phyloP scores from a whole-genome alignment of 1,140 invertebrate species.

The Campoletis sonorensis region DNA sequence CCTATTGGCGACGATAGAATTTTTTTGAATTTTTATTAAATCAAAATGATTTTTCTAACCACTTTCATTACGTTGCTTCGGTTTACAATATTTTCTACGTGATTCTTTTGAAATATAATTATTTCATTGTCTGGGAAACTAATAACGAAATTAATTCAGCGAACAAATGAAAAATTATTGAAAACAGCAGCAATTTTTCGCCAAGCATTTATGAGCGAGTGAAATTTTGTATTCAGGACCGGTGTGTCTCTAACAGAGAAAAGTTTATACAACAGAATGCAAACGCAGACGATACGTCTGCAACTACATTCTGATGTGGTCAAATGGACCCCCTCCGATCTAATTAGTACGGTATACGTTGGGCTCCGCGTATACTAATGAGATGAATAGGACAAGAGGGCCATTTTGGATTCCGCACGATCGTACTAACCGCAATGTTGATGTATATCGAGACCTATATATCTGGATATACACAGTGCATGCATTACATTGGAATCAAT shows the following conservation, averaged over 20 bases:
- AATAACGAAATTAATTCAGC: too few species aligned
- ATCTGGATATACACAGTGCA: not conserved
- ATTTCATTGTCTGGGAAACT: too few species aligned
- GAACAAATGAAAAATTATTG: too few species aligned
- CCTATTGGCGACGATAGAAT: too few species aligned
- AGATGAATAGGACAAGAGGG: not conserved
- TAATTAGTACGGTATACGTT: conserved; percentile 12
- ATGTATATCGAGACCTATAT: not conserved
- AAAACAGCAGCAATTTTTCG: too few species aligned
- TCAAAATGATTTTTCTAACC: too few species aligned
- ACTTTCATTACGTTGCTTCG: too few species aligned
- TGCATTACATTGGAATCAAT: too few species aligned
- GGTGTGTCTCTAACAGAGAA: not conserved
- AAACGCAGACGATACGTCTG: conserved; percentile 1
- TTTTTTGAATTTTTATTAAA: too few species aligned
- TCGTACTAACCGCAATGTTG: not conserved
- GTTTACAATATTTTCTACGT: too few species aligned
- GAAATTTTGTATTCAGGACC: not conserved
- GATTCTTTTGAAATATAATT: too few species aligned
- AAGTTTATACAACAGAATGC: not conserved
- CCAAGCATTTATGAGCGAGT: too few species aligned
- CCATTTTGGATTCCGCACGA: conserved; percentile 19
- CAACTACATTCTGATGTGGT: conserved; percentile 1
- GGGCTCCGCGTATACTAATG: conserved; percentile 16
- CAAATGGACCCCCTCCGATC: not conserved